Evolutionary conservation across 53 echinoderm and acorn worm genomes (phyloP).

Genomic region (Holothuria leucospilota): DNA sequence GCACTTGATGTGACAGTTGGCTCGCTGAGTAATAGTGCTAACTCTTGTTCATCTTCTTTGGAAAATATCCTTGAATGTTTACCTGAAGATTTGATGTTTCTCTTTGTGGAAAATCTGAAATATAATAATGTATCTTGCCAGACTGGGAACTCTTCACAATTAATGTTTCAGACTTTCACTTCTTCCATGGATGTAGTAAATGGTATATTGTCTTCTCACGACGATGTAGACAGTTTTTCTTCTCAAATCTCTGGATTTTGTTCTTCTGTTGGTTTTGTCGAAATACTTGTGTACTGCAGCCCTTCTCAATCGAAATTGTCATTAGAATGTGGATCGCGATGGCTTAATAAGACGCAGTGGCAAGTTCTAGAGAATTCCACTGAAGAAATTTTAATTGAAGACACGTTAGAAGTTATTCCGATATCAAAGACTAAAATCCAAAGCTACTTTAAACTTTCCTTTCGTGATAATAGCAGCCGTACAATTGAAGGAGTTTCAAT

Average conservation of each 20-base stretch:
- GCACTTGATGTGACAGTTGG: neutral
- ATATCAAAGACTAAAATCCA: neutral
- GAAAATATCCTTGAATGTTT: neutral
- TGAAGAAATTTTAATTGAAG: neutral
- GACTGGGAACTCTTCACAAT: neutral
- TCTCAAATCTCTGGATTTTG: too few species aligned
- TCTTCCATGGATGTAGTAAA: neutral
- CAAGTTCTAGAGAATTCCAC: neutral
- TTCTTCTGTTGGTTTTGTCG: too few species aligned
- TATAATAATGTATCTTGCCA: neutral
- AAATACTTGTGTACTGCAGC: neutral
- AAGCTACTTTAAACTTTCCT: neutral
- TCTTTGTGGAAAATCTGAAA: neutral
- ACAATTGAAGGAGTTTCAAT: too few species aligned
- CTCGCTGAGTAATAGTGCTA: neutral
- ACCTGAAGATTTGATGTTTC: neutral
- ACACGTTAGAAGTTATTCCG: neutral
- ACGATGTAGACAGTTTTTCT: too few species aligned
- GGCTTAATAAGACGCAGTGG: slow-evolving; percentile 12
- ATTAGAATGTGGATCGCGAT: neutral
- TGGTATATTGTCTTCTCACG: too few species aligned
- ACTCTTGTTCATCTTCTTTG: neutral
- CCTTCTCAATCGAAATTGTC: neutral
- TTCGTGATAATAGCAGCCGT: neutral
- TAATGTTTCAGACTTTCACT: neutral